Evolutionary conservation across 2,797 vertebrate genomes (phyloP).

Genomic region (Megaceryle alcyon): DNA sequence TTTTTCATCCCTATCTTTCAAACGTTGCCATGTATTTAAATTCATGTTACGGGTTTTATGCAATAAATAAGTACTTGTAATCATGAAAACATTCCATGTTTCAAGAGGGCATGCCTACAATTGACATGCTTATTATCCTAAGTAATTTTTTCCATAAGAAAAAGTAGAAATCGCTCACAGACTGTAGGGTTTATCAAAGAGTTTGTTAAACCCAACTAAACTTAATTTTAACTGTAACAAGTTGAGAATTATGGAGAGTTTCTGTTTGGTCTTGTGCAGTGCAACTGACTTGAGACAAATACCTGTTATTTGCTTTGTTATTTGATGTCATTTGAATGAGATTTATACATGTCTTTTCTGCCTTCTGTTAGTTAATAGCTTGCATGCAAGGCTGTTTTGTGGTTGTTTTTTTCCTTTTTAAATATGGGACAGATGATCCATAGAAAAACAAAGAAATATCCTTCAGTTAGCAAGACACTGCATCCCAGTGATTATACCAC

Average conservation of each 20-base stretch:
- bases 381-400: neutral
- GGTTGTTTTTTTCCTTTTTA: neutral
- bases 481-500: neutral
- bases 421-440: neutral
- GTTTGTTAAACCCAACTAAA: constrained; percentile 72
- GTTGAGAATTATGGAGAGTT: constrained; percentile 62
- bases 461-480: neutral
- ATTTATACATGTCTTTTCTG: neutral
- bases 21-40: constrained; percentile 11
- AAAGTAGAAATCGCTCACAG: constrained; percentile 63
- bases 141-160: constrained; percentile 51
- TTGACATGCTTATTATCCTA: constrained; percentile 54
- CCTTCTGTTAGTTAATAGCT: neutral
- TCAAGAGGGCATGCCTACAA: constrained; percentile 23
- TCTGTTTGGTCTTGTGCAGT: constrained; percentile 79
- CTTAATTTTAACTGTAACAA: constrained; percentile 58
- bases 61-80: constrained; percentile 30
- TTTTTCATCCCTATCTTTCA: constrained; percentile 9
- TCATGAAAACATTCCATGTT: constrained; percentile 13
- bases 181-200: constrained; percentile 60
- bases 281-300: constrained; percentile 23
- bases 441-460: neutral
- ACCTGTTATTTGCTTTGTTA: neutral
- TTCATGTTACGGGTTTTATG: constrained; percentile 32
- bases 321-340: neutral